Conservation (phyloP, 2,888 invertebrate species). For the Diloba caeruleocephala region DNA sequence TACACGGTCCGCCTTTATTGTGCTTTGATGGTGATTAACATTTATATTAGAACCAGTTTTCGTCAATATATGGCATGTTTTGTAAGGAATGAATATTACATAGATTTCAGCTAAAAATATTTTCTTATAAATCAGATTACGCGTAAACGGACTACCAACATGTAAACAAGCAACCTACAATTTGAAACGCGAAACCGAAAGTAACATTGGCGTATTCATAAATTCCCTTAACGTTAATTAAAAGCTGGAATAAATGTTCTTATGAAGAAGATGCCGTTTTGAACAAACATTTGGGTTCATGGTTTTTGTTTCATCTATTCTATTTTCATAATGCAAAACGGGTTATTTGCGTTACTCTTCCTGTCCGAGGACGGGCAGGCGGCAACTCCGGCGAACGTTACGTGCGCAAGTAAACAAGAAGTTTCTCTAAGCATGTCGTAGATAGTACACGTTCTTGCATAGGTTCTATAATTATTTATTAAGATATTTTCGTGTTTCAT, state of each 20-base stretch:
- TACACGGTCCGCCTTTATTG: constrained; percentile 40
- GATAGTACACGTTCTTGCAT: too few species aligned
- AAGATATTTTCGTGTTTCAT: too few species aligned
- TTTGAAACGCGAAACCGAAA: neutral
- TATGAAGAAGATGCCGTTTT: constrained; percentile 62
- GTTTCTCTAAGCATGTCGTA: constrained; percentile 64
- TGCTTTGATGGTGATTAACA: too few species aligned
- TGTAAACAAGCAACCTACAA: constrained; percentile 15
- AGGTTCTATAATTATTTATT: too few species aligned
- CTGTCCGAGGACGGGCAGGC: constrained; percentile 49
- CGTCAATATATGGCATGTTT: too few species aligned
- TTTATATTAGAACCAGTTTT: too few species aligned
- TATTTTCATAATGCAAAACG: constrained; percentile 81
- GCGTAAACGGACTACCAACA: constrained; percentile 7
- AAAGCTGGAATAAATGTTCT: constrained; percentile 59
- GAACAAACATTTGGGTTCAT: constrained; percentile 62
- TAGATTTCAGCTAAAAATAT: too few species aligned
- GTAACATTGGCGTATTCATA: constrained; percentile 45
- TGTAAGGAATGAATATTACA: too few species aligned
- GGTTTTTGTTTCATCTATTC: constrained; percentile 73
- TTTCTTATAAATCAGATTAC: constrained; percentile 4
- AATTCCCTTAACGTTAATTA: constrained; percentile 63
- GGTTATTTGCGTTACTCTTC: constrained; percentile 80
- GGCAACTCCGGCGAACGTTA: constrained; percentile 12
- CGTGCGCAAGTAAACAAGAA: constrained; percentile 64